Percentiles rank a stretch among this genome's conserved stretches.
Conservation (phyloP, 2,113 vertebrate species). For the Tapirus terrestris region DNA sequence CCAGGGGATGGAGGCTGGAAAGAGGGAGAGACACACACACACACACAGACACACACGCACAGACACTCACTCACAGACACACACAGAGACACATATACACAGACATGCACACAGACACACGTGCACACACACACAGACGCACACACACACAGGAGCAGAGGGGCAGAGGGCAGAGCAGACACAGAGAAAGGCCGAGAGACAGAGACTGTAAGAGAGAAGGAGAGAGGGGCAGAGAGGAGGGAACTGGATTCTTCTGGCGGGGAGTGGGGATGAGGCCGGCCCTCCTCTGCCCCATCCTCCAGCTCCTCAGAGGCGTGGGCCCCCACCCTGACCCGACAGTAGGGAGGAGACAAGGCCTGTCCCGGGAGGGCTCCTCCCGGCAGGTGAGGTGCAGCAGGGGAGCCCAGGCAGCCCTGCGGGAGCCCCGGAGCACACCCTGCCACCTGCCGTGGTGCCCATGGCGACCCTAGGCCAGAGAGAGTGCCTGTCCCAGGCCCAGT, state of each 20-base stretch:
- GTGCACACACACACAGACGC: no score
- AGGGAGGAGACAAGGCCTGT: rapidly evolving
- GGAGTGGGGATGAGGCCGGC: neutral
- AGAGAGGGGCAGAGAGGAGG: no score
- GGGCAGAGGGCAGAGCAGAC: neutral
- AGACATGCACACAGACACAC: no score
- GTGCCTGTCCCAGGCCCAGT: neutral
- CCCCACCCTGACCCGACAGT: neutral
- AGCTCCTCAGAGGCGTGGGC: rapidly evolving
- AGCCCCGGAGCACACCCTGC: rapidly evolving
- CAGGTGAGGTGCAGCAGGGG: neutral
- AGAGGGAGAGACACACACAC: neutral
- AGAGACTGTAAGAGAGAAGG: no score
- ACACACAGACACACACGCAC: neutral
- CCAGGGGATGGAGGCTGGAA: neutral
- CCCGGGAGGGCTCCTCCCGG: neutral
- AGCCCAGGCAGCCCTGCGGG: neutral
- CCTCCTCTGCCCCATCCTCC: neutral
- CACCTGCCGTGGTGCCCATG: rapidly evolving
- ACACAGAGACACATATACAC: no score
- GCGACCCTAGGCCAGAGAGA: no score
- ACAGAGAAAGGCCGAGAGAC: rapidly evolving
- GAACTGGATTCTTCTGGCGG: rapidly evolving
- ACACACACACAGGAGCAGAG: no score
- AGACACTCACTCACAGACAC: neutral